These are phyloP conservation scores for Saxicola maurus DNA, from an alignment of 2,797 vertebrate genomes.

Conservation along the genomic window DNA sequence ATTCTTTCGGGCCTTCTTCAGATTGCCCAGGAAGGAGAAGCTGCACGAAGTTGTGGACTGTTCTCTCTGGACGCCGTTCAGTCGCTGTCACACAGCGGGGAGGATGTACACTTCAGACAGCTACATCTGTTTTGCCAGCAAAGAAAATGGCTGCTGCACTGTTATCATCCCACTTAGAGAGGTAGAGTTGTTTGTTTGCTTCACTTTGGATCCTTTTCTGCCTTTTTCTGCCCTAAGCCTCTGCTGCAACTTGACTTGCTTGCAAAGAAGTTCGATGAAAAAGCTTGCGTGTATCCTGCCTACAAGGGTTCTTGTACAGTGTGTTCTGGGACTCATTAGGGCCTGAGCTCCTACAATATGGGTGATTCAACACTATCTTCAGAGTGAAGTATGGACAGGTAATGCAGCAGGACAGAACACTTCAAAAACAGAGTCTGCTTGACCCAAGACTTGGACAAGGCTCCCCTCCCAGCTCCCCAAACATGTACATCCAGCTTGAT, in stretches of 20 bases:
- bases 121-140: conserved; percentile 91
- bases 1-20: conserved; percentile 90
- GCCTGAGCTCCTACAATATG: background rate
- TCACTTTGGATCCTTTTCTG: background rate
- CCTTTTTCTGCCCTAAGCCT: background rate
- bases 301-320: background rate
- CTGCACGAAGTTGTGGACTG: conserved; percentile 82
- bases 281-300: background rate
- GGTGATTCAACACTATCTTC: background rate
- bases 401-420: background rate
- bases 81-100: conserved; percentile 87
- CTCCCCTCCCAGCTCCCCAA: background rate
- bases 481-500: rapidly evolving
- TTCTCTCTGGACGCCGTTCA: conserved; percentile 91
- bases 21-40: conserved; percentile 83
- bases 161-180: conserved; percentile 89
- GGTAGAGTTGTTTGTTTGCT: conserved; percentile 68
- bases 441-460: background rate
- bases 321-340: background rate
- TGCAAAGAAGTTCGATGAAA: background rate
- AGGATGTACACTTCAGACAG: conserved; percentile 86
- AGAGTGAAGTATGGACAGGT: background rate
- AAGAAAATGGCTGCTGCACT: conserved; percentile 83
- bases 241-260: background rate
- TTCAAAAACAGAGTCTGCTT: background rate